Evolutionary conservation across 2,113 vertebrate genomes (phyloP), one percentile per base, ranked within the genome.

Genomic region (Pterocles gutturalis): DNA sequence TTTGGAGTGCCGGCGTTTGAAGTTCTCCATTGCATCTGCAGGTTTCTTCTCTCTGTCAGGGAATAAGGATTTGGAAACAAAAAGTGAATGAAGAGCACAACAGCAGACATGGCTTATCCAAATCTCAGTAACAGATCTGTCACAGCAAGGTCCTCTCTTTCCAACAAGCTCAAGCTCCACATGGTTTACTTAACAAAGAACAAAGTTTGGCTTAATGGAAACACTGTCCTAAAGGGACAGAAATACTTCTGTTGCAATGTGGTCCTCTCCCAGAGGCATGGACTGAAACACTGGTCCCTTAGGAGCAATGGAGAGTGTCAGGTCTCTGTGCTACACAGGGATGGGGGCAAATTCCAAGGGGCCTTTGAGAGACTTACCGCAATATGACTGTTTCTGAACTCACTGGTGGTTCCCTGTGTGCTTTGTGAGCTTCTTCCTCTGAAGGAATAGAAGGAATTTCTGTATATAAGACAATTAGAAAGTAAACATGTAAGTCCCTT

Each of bases 31-130:
- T 13, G 54, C 51, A 2, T 97, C 98, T 83, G 79, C 94, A 46
- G 96, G 85, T 64, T 97, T 98, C 90, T 98, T 98, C 89, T 98
- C 98, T 78, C 98, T 98, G 89, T 66, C 70, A 62, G 25, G 53
- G 45, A 85, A 80, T 31, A 93, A 65, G 20, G 10, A 49, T 95
- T 92, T 73, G 58, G 67, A 72, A 89, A 61, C 9, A 38, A 67
- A 43, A 31, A 43, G 12, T 11, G 6, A 93, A 93, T 5, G 1
- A 82, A 62, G 33, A 48, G 11, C 48, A 83, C 33, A 71, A 90
- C 3, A 3, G 16, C 75, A 72, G 43, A 77, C 8, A 54, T 4
- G 11, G 45, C 33, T 82, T 72, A 87, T 64, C 57, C 58, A 91
- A 75, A 89, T 45, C 31, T 79, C 13, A 75, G 17, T 45, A 83